Evolutionary conservation across 1,140 invertebrate species (phyloP), one percentile per base, ranked within the genome.

Genomic region (Bombus fervidus): DNA sequence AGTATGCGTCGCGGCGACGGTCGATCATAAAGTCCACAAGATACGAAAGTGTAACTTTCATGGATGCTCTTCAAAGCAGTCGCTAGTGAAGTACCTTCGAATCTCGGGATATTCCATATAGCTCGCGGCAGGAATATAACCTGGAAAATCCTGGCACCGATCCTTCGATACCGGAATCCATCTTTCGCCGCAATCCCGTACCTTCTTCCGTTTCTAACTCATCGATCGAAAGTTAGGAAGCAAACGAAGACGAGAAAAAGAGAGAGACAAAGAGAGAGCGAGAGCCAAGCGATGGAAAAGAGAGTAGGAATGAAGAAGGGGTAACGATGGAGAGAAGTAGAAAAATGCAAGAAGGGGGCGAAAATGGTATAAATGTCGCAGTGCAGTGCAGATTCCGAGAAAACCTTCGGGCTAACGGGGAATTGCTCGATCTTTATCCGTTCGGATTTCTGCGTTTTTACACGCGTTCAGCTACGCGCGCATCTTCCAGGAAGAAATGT

Each of bases 131-230:
- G 37, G 81, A 87, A 91, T 91, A 91, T 89, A 91, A 89, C 85
- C 62, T 78, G 85, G 73, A 82, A 91, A 91, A 89, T 91, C 89
- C 87, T 87, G 57, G 81, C 81, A 53, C 47, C 81, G 83, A 89
- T 91, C 87, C 89, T 87, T 79, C 90, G 90, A 91, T 91, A 91
- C 82, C 85, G 80, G 86, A 87, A 91, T 91, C 90, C 85, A 91
- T 91, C 90, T 91, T 89, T 81, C 57, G 47, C 81, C 78, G 78
- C 76, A 84, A 86, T 87, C 79, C 68, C 66, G 64, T 62, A 57
- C 68, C 84, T 83, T 81, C 84, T 86, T 62, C 81, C 89, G 81
- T 73, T 82, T 39, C 68, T 43, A 57, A 80, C 79, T 76, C 68
- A 59, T 89, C 80, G 78, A 43, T 71, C 31, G 75, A 53, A 77